These are phyloP conservation scores for Drosophila crucigera DNA, from an alignment of 2,888 invertebrate genomes.

Conservation along the genomic window DNA sequence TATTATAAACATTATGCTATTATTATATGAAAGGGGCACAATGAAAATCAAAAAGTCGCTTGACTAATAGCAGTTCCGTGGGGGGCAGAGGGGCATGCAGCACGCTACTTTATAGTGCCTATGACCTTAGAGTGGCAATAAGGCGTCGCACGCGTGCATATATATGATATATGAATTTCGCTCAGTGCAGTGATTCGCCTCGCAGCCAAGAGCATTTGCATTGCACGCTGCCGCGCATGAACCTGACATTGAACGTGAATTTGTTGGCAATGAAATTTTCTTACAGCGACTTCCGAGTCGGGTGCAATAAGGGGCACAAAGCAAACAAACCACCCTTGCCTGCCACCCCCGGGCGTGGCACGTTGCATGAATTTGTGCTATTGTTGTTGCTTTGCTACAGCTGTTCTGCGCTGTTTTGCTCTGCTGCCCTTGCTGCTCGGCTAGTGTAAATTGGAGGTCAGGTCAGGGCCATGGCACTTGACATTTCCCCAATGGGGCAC, in stretches of 20 bases:
- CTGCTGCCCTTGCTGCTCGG: conserved; percentile 9
- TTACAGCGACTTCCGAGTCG: conserved; percentile 39
- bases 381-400: conserved; percentile 18
- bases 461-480: conserved; percentile 81
- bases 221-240: conserved; percentile 64
- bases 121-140: conserved; percentile 22
- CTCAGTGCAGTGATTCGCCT: conserved; percentile 7
- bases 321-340: background rate
- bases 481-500: conserved; percentile 67
- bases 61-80: background rate
- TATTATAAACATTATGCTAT: background rate
- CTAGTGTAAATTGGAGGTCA: conserved; percentile 69
- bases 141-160: background rate
- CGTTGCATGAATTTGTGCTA: conserved; percentile 21
- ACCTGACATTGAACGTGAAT: conserved; percentile 80
- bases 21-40: background rate
- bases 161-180: background rate
- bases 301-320: conserved; percentile 1
- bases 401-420: conserved; percentile 6
- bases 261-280: conserved; percentile 74
- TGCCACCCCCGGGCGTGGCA: conserved; percentile 1
- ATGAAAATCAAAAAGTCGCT: background rate
- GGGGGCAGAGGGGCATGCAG: background rate
- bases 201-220: conserved; percentile 43
- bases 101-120: conserved; percentile 6